Evolutionary conservation across 2,888 invertebrate species (phyloP).

Genomic region (Noctua comes): DNA sequence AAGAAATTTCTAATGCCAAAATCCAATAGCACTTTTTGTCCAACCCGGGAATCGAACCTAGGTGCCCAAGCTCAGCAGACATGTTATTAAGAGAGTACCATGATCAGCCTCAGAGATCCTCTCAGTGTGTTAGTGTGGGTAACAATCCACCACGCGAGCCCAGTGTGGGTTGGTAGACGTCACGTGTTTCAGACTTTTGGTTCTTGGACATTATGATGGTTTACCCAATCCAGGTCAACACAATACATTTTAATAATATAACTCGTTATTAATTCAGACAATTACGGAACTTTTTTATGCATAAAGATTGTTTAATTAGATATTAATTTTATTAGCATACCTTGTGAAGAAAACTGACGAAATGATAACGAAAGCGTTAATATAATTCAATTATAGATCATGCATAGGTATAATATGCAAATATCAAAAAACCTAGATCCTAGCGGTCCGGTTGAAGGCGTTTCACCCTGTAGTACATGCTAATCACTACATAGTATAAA

Average conservation of each 20-base stretch:
- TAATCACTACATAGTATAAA: no score
- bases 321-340: constrained; percentile 8
- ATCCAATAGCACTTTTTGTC: no score
- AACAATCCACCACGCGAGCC: neutral
- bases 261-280: neutral
- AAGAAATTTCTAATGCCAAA: no score
- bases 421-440: neutral
- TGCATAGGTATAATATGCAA: neutral
- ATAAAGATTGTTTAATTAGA: constrained; percentile 22
- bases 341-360: neutral
- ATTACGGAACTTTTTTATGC: neutral
- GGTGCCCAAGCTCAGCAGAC: no score
- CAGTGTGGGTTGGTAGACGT: neutral
- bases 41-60: no score
- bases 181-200: neutral
- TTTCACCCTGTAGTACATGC: no score
- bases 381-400: no score
- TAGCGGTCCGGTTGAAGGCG: no score
- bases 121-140: neutral
- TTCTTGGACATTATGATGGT: neutral
- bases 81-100: neutral
- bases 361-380: no score
- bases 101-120: neutral
- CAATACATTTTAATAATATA: neutral
- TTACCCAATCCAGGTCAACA: neutral